Evolutionary conservation across 2,888 invertebrate species (phyloP).

Genomic region (Lobophora halterata): DNA sequence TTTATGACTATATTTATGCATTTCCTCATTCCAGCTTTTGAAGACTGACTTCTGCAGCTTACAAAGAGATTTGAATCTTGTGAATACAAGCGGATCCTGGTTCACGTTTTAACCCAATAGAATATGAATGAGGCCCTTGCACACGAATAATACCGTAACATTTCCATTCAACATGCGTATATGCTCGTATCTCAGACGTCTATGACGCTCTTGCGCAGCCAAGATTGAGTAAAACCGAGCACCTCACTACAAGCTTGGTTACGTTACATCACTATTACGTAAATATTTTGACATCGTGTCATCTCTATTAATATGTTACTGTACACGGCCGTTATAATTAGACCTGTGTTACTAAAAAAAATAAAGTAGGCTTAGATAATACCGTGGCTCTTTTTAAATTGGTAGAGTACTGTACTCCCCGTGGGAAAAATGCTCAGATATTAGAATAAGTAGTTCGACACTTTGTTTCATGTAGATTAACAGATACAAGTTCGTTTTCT

Average conservation of each 20-base stretch:
- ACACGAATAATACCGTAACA: conserved; percentile 13
- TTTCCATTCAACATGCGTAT: conserved; percentile 21
- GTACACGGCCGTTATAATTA: conserved; percentile 34
- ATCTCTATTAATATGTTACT: conserved; percentile 53
- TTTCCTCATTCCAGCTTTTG: too few relatives aligned
- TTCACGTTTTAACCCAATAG: conserved; percentile 19
- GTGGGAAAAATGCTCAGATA: conserved; percentile 49
- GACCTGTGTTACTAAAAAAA: conserved; percentile 26
- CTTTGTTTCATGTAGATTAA: conserved; percentile 40
- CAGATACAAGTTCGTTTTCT: conserved; percentile 40
- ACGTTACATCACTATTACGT: conserved; percentile 57
- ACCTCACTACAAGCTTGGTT: conserved; percentile 34
- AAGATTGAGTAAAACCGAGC: conserved; percentile 30
- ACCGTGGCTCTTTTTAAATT: conserved; percentile 9
- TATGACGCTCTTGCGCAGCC: conserved; percentile 27
- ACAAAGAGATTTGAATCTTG: conserved; percentile 1
- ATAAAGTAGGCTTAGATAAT: conserved; percentile 12
- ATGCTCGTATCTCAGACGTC: conserved; percentile 19
- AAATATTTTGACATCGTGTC: conserved; percentile 64
- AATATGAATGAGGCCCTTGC: conserved; percentile 23
- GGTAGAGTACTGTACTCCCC: conserved; percentile 27
- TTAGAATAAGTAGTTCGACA: conserved; percentile 38
- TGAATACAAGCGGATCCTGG: conserved; percentile 24
- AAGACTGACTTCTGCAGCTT: too few relatives aligned
- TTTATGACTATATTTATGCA: too few relatives aligned